A percentile compares a stretch with the other conserved stretches of the same genome.
These are phyloP conservation scores for Cataglyphis altisquamis DNA, from an alignment of 2,888 invertebrate species.

Conservation along the genomic window DNA sequence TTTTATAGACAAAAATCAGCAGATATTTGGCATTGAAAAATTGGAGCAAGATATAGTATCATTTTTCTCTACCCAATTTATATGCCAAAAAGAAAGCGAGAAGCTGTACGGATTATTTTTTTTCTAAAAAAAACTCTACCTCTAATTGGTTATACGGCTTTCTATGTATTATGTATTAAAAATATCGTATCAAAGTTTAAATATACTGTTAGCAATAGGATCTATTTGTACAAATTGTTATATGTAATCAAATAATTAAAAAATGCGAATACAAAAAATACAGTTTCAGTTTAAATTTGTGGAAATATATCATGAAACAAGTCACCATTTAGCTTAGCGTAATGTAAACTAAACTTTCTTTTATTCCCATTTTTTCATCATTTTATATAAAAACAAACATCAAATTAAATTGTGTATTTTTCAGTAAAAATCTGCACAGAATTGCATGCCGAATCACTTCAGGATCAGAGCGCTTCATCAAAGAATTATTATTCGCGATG, in stretches of 20 bases:
- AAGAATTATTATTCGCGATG: not conserved
- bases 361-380: conserved; percentile 12
- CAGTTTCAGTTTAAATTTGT: conserved; percentile 21
- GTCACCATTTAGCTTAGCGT: conserved; percentile 11
- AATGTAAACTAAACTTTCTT: conserved; percentile 19
- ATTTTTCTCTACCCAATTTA: conserved; percentile 43
- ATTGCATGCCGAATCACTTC: not conserved
- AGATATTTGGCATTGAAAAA: conserved; percentile 13
- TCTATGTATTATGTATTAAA: conserved; percentile 12
- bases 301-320: not conserved
- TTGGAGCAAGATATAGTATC: conserved; percentile 4
- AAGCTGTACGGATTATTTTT: conserved; percentile 19
- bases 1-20: conserved; percentile 1
- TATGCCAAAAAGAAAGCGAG: conserved; percentile 29
- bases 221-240: conserved; percentile 14
- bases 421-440: not conserved
- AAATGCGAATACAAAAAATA: not conserved
- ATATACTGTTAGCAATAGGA: conserved; percentile 3
- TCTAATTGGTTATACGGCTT: conserved; percentile 12
- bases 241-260: conserved; percentile 16
- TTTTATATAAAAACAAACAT: conserved; percentile 29
- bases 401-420: not conserved
- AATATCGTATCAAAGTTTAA: conserved; percentile 22
- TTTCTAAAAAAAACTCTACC: conserved; percentile 15
- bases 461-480: not conserved